Evolutionary conservation across 2,797 vertebrate genomes (phyloP), one percentile per base, ranked within the genome.

Genomic region (Enteromius unitaeniatus): DNA sequence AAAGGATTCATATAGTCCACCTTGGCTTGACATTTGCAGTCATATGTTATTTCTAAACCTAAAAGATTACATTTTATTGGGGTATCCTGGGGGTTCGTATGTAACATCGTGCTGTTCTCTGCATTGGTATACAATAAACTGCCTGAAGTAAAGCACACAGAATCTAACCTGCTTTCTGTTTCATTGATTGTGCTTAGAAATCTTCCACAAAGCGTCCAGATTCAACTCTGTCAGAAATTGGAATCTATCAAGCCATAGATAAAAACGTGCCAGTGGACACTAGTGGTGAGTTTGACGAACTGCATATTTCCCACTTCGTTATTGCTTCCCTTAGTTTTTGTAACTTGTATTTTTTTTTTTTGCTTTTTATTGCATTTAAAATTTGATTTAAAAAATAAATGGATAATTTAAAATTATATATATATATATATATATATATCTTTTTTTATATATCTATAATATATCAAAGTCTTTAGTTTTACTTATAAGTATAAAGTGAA

Each of bases 181-280:
- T 42, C 37, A 19, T 62, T 62, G 14, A 42, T 15, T 67, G 58
- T 62, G n/a, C 47, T 73, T 85, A 99, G 97, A 98, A 94, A 93
- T 94, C 96, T 10, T 19, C 91, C 19, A 94, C 87, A 85, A 96
- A 95, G 73, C 91, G 90, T 64, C 95, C 95, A 0, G 95, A 96
- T 53, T 58, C 93, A 1, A 90, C 90, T 15, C 31, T 90, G 68
- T 75, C 87, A 42, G 93, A 95, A 19, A 91, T 96, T 74, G 97
- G 96, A 42, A 94, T 99, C 93, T 99, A 99, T 92, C 95, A 99
- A 92, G 93, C 95, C 86, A 92, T 97, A 51, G 88, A 84, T 82
- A 95, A 91, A 88, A 95, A 87, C 23, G 23, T 86, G 81, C 90
- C 81, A 85, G 58, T 34, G 62, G 88, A 93, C 82, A 74, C 92